Evolutionary conservation across 2,888 invertebrate genomes (phyloP), one percentile per base, ranked within the genome.

Genomic region (Tetragonisca angustula): DNA sequence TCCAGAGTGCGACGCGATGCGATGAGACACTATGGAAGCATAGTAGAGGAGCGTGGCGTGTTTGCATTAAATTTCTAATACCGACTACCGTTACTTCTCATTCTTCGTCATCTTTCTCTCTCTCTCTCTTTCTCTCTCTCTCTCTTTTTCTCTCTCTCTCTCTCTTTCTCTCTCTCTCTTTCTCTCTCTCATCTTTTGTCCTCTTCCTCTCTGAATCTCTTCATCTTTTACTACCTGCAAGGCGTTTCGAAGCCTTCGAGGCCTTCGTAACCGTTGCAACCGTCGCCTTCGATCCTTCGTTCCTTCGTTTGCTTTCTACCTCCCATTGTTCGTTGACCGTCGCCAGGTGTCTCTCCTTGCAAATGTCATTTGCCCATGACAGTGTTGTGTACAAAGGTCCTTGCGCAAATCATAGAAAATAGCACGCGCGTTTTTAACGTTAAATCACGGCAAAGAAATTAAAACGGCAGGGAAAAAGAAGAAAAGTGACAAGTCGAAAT

Each of bases 11-110:
- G 56, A 59, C 81, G 36, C 52, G 71, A 49, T 78, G 78, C 75
- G 81, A 43, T 9, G 43, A 43, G 9, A 43, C 43, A 9, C 43
- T 9, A 43, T 43, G 43, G 81, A 73, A 69, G 70, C 76, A 64
- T 77, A 80, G 89, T 89, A 90, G 89, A 89, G 11, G 43, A 43
- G 43, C 43, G 43, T 43, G 43, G 43, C 9, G 11, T 43, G 43
- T 43, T 43, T 43, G 43, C 43, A 43, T 43, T 43, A n/a, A 59
- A n/a, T 59, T 56, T 59, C 56, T n/a, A 56, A 21, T 56, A 56
- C 84, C 81, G 84, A 87, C 88, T 90, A 91, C 91, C 91, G 91
- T 91, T 91, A 91, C 70, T 89, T 85, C 87, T 89, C 86, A 76
- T 88, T 88, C 86, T 89, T 89, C 82, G 67, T 59, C 78, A 43